Evolutionary conservation across 92 coral and sea anemone species (phyloP), one percentile per base, ranked within the genome.

Genomic region (Porites lobata): DNA sequence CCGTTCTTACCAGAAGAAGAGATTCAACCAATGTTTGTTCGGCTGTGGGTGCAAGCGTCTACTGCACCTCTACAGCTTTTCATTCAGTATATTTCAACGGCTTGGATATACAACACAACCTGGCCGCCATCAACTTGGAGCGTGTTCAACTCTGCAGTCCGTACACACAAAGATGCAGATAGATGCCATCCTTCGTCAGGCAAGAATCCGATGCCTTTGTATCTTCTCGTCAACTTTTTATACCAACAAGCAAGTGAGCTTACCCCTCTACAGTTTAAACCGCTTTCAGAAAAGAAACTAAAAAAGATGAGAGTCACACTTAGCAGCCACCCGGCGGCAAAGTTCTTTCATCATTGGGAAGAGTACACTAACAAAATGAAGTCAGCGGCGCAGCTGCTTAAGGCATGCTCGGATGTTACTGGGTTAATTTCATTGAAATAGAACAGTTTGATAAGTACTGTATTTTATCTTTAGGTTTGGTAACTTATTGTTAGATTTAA

Each of bases 101-200:
- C 81, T 59, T 57, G 81, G 68, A 57, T 77, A 77, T 57, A 57
- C 50, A 57, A 57, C 81, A 77, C 50, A 8, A 22, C 81, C 24
- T 77, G 66, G 66, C 81, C 81, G 1, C 81, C 81, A 0, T 57
- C 81, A 57, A 56, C 68, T 11, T 77, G 81, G 81, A 77, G 81
- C 24, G 81, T 58, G 15, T 77, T 77, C 65, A 12, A 13, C 18
- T 8, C 65, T 21, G 67, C 65, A 56, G 81, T 56, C 18, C 22
- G 81, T 19, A 77, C 9, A 0, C 13, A 56, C 62, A 77, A 77
- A 24, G 65, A 77, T 13, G 66, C 59, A 8, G 68, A 77, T 29
- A 51, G 81, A 14, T 77, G 81, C 67, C 66, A 56, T 32, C 50
- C 56, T 24, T 26, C 29, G 51, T 13, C 66, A 13, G 51, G 50